A percentile compares a stretch with the other conserved stretches of the same genome.
phyloP scores from a whole-genome alignment of 2,797 vertebrate species.

The Lithobates sylvaticus region DNA sequence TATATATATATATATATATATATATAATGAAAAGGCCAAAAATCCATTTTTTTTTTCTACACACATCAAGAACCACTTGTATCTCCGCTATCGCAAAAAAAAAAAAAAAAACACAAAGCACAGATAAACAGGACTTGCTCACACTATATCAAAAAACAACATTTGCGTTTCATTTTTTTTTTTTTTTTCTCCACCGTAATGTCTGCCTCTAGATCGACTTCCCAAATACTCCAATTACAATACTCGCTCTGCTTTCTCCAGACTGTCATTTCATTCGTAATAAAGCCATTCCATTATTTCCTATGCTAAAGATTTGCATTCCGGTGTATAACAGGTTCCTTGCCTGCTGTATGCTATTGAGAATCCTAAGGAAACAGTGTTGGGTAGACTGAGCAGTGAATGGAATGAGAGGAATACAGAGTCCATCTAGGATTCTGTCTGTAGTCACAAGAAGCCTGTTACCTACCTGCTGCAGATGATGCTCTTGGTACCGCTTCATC shows the following conservation, averaged over 20 bases:
- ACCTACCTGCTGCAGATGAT: slow-evolving; percentile 78
- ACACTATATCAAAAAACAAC: background rate
- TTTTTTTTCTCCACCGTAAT: background rate
- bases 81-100: background rate
- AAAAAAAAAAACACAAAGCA: too few species aligned
- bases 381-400: background rate
- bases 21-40: too few species aligned
- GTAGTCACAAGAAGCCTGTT: slow-evolving; percentile 21
- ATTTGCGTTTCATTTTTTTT: background rate
- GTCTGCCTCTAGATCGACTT: background rate
- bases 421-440: background rate
- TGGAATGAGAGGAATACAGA: background rate
- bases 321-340: background rate
- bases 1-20: background rate
- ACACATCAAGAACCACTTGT: background rate
- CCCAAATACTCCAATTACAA: slow-evolving; percentile 8
- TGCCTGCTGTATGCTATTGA: background rate
- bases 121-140: background rate
- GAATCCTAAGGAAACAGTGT: background rate
- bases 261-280: background rate
- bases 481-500: slow-evolving; percentile 78
- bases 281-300: background rate
- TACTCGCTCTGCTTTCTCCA: slow-evolving; percentile 4
- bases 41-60: background rate
- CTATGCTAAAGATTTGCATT: background rate